These are phyloP conservation scores for Discoglossus pictus DNA, from an alignment of 2,797 vertebrate species.

Conservation along the genomic window DNA sequence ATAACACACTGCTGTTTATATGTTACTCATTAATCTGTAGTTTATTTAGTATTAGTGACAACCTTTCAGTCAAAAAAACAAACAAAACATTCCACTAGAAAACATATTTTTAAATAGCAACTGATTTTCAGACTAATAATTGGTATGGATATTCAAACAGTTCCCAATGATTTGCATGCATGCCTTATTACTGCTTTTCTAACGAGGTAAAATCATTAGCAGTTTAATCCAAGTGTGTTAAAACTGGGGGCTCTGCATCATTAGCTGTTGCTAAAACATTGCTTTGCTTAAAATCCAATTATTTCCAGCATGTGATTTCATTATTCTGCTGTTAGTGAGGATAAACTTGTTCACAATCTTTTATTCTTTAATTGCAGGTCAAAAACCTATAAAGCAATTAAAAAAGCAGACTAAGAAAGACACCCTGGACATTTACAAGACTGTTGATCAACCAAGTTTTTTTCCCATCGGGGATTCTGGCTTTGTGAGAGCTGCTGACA, in stretches of 20 bases:
- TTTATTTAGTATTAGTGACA: no score
- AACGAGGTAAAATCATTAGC: slow-evolving; percentile 57
- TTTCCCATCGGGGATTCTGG: no score
- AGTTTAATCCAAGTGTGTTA: slow-evolving; percentile 52
- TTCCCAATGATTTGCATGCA: slow-evolving; percentile 36
- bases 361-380: slow-evolving; percentile 59
- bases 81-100: no score
- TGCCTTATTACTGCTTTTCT: slow-evolving; percentile 39
- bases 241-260: slow-evolving; percentile 53
- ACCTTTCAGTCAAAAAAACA: no score
- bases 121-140: slow-evolving; percentile 11
- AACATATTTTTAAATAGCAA: slow-evolving; percentile 9
- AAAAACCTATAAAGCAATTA: slow-evolving; percentile 52
- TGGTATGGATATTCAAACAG: slow-evolving; percentile 21
- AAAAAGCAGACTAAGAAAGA: slow-evolving; percentile 42
- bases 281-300: slow-evolving; percentile 53
- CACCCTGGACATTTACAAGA: slow-evolving; percentile 6
- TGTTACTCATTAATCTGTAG: no score
- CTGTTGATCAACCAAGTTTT: slow-evolving; percentile 15
- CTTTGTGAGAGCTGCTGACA: no score
- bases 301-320: slow-evolving; percentile 50
- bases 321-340: slow-evolving; percentile 57
- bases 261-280: slow-evolving; percentile 59
- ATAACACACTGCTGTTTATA: no score
- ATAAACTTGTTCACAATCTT: slow-evolving; percentile 49